phyloP scores from a whole-genome alignment of 2,888 invertebrate genomes.

The Megalurothrips usitatus region DNA sequence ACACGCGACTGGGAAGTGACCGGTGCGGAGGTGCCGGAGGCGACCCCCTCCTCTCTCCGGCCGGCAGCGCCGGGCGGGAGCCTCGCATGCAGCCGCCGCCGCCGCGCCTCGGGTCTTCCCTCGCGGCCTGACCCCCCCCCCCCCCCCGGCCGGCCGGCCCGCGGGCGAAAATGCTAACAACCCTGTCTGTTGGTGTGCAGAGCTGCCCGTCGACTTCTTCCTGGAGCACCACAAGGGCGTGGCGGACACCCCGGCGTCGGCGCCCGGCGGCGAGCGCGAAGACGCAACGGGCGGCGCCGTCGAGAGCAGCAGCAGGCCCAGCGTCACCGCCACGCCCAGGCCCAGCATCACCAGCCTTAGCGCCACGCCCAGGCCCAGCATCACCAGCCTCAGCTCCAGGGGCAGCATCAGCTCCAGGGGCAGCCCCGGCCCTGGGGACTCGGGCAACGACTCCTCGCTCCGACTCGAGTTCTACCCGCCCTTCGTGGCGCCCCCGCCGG shows the following conservation, averaged over 20 bases:
- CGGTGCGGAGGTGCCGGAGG: no score
- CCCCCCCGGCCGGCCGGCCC: no score
- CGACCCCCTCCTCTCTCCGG: background rate
- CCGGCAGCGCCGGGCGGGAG: background rate
- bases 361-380: no score
- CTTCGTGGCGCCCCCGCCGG: constrained; percentile 42
- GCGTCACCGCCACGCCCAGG: no score
- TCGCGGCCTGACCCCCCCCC: no score
- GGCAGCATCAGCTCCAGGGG: no score
- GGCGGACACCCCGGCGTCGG: constrained; percentile 38
- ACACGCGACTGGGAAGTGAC: background rate
- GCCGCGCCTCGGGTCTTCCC: background rate
- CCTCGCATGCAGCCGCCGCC: background rate
- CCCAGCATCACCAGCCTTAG: no score
- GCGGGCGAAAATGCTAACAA: no score
- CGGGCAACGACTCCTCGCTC: constrained; percentile 61
- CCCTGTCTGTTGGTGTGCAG: constrained; percentile 41
- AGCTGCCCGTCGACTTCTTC: constrained; percentile 58
- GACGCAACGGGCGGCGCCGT: background rate
- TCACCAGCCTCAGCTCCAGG: no score
- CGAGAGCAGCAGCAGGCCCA: background rate
- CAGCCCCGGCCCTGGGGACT: constrained; percentile 40
- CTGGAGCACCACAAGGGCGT: constrained; percentile 62
- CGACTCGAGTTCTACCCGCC: constrained; percentile 70
- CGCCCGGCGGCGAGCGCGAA: background rate